These are phyloP conservation scores for Alviniconcha marisindica DNA, from an alignment of 1,140 invertebrate species.

Conservation along the genomic window DNA sequence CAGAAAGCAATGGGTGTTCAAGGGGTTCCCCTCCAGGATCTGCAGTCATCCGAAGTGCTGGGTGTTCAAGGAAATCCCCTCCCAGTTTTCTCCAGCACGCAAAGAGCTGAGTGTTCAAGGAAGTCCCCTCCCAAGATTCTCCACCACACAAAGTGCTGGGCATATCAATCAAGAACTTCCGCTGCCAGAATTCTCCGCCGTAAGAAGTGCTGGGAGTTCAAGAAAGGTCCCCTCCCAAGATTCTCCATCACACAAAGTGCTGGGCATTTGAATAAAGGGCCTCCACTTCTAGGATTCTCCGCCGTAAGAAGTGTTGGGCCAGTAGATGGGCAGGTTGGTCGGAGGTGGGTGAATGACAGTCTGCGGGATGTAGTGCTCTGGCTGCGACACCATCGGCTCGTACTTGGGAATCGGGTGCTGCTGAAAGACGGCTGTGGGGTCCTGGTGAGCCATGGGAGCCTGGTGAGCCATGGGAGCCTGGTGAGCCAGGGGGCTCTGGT, in stretches of 20 bases:
- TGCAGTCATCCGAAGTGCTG: no score
- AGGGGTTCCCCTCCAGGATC: no score
- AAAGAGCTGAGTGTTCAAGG: no score
- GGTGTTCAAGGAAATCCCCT: no score
- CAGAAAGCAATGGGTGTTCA: no score
- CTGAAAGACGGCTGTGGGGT: neutral
- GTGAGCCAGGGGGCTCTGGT: neutral
- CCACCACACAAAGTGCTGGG: no score
- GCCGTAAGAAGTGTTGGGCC: slow-evolving; percentile 1
- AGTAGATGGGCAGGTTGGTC: neutral
- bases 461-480: slow-evolving; percentile 14
- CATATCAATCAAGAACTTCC: no score
- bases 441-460: slow-evolving; percentile 14
- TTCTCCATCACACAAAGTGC: neutral
- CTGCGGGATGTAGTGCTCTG: neutral
- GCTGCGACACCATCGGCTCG: neutral
- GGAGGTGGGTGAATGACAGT: neutral
- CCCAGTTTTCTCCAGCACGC: no score
- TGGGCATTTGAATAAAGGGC: neutral
- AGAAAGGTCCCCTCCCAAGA: no score
- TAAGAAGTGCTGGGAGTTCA: no score
- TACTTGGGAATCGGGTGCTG: slow-evolving; percentile 2
- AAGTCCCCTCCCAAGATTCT: no score
- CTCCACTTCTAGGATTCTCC: neutral
- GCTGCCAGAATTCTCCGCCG: no score